Evolutionary conservation across 2,113 vertebrate genomes (phyloP).

Genomic region (Varanus komodoensis): DNA sequence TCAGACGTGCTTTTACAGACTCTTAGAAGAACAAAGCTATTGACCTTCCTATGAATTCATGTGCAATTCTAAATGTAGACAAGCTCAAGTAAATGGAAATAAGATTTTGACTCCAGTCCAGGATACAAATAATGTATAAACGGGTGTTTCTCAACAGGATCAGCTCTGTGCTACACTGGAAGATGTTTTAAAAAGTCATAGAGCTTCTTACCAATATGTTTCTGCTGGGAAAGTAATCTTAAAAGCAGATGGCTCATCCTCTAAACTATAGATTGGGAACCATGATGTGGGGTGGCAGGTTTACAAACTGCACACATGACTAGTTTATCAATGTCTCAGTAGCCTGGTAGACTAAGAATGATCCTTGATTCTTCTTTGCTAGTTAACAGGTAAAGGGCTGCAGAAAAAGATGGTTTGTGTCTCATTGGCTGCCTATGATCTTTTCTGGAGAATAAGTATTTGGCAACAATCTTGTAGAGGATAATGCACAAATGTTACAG

Average conservation of each 20-base stretch:
- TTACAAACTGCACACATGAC: neutral
- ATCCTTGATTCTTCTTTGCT: neutral
- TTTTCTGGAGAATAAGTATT: neutral
- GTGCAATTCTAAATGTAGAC: constrained; percentile 6
- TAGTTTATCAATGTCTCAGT: neutral
- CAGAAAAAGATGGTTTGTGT: neutral
- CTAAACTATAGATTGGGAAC: neutral
- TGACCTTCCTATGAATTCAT: neutral
- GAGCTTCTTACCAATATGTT: neutral
- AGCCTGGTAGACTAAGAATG: neutral
- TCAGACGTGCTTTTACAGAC: neutral
- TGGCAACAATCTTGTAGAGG: neutral
- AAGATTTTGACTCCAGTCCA: neutral
- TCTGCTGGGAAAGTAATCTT: neutral
- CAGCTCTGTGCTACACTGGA: neutral
- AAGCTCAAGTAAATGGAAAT: neutral
- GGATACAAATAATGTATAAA: neutral
- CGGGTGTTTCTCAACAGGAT: neutral
- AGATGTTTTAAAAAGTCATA: neutral
- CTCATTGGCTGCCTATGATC: too few species aligned
- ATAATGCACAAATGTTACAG: neutral
- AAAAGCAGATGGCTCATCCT: neutral
- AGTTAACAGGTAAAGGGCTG: neutral
- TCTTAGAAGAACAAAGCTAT: constrained; percentile 1
- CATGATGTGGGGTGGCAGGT: neutral